These are phyloP conservation scores for Clarias macrocephalus DNA, from an alignment of 2,113 vertebrate genomes.

Conservation along the genomic window DNA sequence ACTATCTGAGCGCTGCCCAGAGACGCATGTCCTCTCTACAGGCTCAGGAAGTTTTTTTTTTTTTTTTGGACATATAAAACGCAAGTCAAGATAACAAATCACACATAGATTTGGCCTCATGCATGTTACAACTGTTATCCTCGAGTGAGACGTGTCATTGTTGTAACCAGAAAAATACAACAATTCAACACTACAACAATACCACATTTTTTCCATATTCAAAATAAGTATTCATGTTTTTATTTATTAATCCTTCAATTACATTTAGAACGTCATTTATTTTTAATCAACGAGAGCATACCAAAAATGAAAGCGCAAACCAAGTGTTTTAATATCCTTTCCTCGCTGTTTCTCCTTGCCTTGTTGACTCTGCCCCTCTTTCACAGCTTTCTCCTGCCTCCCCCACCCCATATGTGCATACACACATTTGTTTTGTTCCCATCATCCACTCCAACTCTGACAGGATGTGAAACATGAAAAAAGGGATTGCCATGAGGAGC, in stretches of 20 bases:
- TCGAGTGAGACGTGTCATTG: not conserved
- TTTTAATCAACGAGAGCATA: not conserved
- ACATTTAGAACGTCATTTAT: not conserved
- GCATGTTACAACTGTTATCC: not conserved
- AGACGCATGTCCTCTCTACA: not conserved
- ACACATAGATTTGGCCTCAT: not conserved
- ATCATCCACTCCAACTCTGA: not conserved
- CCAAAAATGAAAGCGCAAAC: not conserved
- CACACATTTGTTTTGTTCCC: not conserved
- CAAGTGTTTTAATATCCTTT: not conserved
- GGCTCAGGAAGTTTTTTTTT: not conserved
- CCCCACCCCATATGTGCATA: constrained; percentile 15
- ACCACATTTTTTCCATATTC: not conserved
- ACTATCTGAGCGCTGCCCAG: constrained; percentile 22
- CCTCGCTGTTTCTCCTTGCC: not conserved
- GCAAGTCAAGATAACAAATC: not conserved
- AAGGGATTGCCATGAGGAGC: not conserved
- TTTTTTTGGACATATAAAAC: not conserved
- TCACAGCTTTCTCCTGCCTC: constrained; percentile 1
- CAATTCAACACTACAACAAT: not conserved
- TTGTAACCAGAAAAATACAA: not conserved
- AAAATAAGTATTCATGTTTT: not conserved
- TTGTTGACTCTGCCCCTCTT: constrained; percentile 22
- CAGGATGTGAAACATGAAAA: not conserved
- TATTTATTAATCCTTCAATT: not conserved